Conservation (phyloP, 2,797 vertebrate genomes). For the Rhabdophis nuchalis region DNA sequence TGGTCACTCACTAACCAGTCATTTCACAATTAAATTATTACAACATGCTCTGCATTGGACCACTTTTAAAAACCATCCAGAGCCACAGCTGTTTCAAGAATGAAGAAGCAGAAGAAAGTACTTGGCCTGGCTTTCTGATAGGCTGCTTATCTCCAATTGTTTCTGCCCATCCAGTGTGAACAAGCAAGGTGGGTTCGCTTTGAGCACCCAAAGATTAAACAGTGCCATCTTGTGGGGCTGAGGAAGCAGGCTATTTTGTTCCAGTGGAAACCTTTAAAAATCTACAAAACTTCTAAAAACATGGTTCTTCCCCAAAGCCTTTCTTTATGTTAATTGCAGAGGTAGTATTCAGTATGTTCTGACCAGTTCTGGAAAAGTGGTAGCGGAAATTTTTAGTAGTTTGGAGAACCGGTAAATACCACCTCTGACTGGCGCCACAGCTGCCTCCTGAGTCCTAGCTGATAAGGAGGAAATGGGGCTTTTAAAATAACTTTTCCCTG, state of each 20-base stretch:
- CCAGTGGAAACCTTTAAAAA: background rate
- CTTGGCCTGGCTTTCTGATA: background rate
- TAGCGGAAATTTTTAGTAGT: too few relatives aligned
- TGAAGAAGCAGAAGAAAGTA: background rate
- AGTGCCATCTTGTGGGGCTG: background rate
- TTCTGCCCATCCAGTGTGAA: background rate
- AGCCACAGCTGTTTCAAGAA: background rate
- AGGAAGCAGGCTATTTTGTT: background rate
- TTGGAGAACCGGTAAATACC: too few relatives aligned
- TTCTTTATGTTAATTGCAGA: background rate
- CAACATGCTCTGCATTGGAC: background rate
- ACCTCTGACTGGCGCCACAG: too few relatives aligned
- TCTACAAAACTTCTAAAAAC: background rate
- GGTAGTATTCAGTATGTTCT: too few relatives aligned
- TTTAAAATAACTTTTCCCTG: too few relatives aligned
- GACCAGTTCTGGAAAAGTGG: too few relatives aligned
- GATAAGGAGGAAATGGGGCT: too few relatives aligned
- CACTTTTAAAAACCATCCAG: background rate
- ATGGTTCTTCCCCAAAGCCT: background rate
- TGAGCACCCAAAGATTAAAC: background rate
- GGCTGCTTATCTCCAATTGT: background rate
- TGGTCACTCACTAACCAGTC: background rate
- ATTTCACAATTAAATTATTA: background rate
- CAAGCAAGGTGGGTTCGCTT: background rate
- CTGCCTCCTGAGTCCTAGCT: too few relatives aligned